Conservation (phyloP, 2,888 invertebrate genomes). For the Chymomyza amoena region DNA sequence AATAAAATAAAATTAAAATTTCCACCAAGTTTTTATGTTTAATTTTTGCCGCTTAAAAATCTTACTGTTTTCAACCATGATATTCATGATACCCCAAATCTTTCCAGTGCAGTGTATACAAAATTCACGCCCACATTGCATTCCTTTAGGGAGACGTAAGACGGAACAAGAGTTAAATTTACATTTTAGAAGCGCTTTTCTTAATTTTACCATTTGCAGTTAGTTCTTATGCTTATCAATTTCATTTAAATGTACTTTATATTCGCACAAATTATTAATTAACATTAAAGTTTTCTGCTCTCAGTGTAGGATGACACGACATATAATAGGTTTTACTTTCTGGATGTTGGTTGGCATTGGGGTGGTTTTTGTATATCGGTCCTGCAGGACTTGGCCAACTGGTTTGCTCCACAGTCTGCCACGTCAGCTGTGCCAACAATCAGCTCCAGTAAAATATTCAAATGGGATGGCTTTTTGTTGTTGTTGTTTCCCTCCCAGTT, state of each 20-base stretch:
- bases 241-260: neutral
- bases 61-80: too few species aligned
- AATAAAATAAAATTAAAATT: too few species aligned
- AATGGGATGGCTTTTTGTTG: constrained; percentile 9
- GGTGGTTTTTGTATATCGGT: neutral
- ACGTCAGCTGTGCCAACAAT: neutral
- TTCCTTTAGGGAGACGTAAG: neutral
- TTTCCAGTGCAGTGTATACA: too few species aligned
- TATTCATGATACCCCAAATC: too few species aligned
- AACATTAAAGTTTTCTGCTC: neutral
- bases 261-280: neutral
- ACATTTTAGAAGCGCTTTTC: neutral
- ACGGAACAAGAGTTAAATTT: neutral
- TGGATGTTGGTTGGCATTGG: neutral
- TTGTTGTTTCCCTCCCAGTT: neutral
- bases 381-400: neutral
- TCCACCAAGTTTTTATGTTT: too few species aligned
- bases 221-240: neutral
- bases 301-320: neutral
- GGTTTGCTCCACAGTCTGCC: neutral
- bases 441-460: neutral
- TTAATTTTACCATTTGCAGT: constrained; percentile 1
- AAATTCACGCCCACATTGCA: neutral
- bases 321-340: neutral
- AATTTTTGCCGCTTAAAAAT: too few species aligned